Base-by-base conservation (phyloP, 2,888 invertebrate species). In the Drosophila phalerata region DNA sequence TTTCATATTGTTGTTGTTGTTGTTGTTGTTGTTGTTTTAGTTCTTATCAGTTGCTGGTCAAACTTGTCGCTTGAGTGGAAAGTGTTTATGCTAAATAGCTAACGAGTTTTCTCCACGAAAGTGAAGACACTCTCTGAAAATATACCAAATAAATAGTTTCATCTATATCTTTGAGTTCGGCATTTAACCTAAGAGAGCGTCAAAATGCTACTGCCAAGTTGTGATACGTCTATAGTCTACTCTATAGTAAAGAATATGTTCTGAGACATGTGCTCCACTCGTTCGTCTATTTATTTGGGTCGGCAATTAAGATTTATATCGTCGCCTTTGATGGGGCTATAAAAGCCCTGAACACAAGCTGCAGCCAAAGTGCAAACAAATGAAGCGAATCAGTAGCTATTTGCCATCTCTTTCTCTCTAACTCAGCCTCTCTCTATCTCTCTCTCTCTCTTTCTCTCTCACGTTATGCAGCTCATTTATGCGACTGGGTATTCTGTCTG, bases 301-400 rank as follows among this genome's bases (percentile, higher is more conserved):
- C 89, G 88, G 85, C 90, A 89, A 90, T 90, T 90, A 90, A 90
- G 90, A 90, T 90, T 83, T 80, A 75, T 88, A 90, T 90, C 90
- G 73, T 77, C 79, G 72, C 71, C 81, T 83, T 89, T 88, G 90
- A 89, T 84, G 89, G 81, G 87, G 85, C 89, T 76, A 87, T 90
- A 90, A 90, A 89, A 80, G 64, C 63, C 61, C 76, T 38, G 68
- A 49, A 45, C 68, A 65, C 77, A 58, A 61, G 73, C 79, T 75
- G 76, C 78, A 80, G 76, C 71, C 66, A 67, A 72, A 72, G 47
- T 77, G 74, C 80, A 73, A 82, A 69, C 79, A 84, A 83, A 82
- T 72, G 63, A 58, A 45, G 60, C 60, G 49, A 69, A 72, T 72
- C 71, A 55, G 17, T 22, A 43, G 55, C 61, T 61, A 57, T 40